These are phyloP conservation scores for Rhamphomyia laevipes DNA, from an alignment of 2,888 invertebrate genomes.

Conservation along the genomic window DNA sequence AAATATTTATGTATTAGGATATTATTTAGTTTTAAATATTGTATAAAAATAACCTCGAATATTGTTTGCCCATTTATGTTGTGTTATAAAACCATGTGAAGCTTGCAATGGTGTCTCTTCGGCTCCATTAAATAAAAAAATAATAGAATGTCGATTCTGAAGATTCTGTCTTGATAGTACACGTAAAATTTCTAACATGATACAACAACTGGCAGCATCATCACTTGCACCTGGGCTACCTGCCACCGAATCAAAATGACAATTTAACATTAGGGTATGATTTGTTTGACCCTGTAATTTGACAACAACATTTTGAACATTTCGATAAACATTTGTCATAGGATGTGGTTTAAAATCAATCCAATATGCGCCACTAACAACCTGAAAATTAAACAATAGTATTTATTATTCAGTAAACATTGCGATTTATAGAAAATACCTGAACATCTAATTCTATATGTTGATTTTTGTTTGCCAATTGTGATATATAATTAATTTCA, in stretches of 20 bases:
- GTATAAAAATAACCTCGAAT: constrained; percentile 30
- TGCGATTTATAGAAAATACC: constrained; percentile 25
- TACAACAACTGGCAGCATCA: constrained; percentile 40
- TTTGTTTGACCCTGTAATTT: constrained; percentile 47
- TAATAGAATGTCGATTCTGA: constrained; percentile 44
- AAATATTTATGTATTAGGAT: constrained; percentile 28
- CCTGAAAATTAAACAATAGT: constrained; percentile 19
- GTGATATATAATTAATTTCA: constrained; percentile 43
- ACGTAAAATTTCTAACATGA: constrained; percentile 55
- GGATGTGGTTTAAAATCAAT: constrained; percentile 60
- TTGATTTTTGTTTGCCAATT: constrained; percentile 42
- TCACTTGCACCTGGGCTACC: constrained; percentile 58
- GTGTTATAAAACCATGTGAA: constrained; percentile 84
- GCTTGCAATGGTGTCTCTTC: constrained; percentile 57
- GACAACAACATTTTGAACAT: constrained; percentile 70
- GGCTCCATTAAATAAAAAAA: constrained; percentile 64
- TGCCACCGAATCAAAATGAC: constrained; percentile 83
- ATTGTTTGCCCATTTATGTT: constrained; percentile 69
- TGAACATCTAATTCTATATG: constrained; percentile 55
- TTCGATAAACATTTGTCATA: constrained; percentile 71
- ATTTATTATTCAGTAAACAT: constrained; percentile 26
- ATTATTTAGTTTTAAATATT: constrained; percentile 16
- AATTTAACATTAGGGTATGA: constrained; percentile 67
- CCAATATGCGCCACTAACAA: constrained; percentile 60
- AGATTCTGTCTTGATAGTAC: constrained; percentile 40